Base-by-base conservation (phyloP, 2,797 vertebrate species). In the Balearica regulorum region DNA sequence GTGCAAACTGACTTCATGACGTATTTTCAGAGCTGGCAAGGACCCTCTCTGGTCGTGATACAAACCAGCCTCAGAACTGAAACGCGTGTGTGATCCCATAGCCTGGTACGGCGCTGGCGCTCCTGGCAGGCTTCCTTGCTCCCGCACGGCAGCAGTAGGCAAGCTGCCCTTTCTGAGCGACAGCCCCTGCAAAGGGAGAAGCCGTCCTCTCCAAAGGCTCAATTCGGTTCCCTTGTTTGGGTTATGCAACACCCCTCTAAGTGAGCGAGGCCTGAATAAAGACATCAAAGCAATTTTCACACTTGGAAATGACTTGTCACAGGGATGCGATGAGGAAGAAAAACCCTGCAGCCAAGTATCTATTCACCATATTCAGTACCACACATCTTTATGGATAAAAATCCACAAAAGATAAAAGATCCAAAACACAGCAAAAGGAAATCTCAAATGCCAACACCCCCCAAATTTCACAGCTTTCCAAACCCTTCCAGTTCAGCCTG, bases 211-310 rank as follows among this genome's bases (percentile, higher is more conserved):
- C 22, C 33, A 24, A 29, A 5, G 43, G 14, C 41, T 54, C 1
- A 0, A 15, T 28, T n/a, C 6, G 0, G 1, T 5, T 51, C 70
- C 58, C 49, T 21, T 16, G 13, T 28, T 37, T 5, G 1, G 73
- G 39, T 55, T 75, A 26, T 33, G 51, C 62, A 89, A 84, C 0
- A 2, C 58, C n/a, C 41, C 18, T 10, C 78, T 0, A 24, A 78
- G 58, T 4, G 4, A 88, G 44, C 5, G 3, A 62, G 62, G 29
- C 77, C 92, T 21, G 31, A 61, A 58, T 28, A 33, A 70, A 96
- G 89, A 83, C 16, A 95, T 84, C 92, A 91, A 87, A 95, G 89
- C 68, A 7, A 83, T 61, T 87, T 84, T 89, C 91, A 96, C 92
- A 83, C 89, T 92, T 80, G 48, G 79, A 92, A 94, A 92, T 75